A percentile compares a stretch with the other conserved stretches of the same genome.
Conservation (phyloP, 2,797 vertebrate genomes). For the Chrysocyon brachyurus region DNA sequence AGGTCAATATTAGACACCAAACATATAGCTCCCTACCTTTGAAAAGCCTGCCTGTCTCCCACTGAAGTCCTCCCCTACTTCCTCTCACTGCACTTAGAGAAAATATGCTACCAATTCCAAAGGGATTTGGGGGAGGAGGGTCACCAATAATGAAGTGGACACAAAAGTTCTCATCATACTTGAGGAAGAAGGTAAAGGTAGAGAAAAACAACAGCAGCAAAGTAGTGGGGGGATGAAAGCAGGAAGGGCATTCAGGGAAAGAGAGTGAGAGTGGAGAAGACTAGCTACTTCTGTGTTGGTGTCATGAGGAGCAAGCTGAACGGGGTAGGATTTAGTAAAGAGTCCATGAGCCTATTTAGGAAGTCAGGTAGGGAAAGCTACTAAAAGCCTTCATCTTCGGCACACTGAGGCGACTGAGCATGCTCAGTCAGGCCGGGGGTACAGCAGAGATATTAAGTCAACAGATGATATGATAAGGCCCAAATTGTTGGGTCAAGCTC, state of each 20-base stretch:
- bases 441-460: not conserved
- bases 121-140: not conserved
- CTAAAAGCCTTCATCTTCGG: not conserved
- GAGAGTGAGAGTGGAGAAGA: not conserved
- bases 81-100: not conserved
- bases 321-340: not conserved
- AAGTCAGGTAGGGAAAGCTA: not conserved
- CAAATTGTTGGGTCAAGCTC: not conserved
- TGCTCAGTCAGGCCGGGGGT: not conserved
- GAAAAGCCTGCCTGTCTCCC: not conserved
- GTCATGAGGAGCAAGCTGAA: not conserved
- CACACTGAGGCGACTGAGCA: not conserved
- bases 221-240: not conserved
- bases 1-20: not conserved
- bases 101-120: not conserved
- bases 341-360: not conserved
- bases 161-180: not conserved
- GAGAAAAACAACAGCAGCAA: not conserved
- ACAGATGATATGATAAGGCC: not conserved
- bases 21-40: not conserved
- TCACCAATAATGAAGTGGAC: not conserved
- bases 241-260: not conserved
- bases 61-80: not conserved
- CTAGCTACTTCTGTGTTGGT: not conserved
- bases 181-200: not conserved